Base-by-base conservation (phyloP, 2,113 vertebrate genomes). In the Tupaia tana region DNA sequence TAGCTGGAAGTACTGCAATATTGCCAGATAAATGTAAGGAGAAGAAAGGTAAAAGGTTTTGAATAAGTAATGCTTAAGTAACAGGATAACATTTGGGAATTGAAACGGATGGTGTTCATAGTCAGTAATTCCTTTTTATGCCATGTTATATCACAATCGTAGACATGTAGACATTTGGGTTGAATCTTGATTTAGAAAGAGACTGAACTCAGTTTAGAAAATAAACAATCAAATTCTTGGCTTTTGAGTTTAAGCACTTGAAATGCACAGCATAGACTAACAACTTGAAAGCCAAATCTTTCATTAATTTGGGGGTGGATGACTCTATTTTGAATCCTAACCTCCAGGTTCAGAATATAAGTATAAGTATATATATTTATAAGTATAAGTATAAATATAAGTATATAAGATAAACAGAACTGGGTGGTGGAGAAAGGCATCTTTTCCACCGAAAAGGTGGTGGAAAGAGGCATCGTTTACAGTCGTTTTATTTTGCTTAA, bases 401-500 rank as follows among this genome's bases (percentile, higher is more conserved):
- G 34, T 73, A 71, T 29, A 13, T 71, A 88, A 96, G 22, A 92
- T 69, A 70, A 92, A 67, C 7, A 67, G 59, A 52, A 22, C 5
- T n/a, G 3, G 25, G 3, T 43, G 43, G 13, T 27, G 34, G 8
- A 6, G 58, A 73, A 79, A 67, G 56, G 22, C 59, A 75, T 86
- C 34, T 89, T 79, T 80, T 66, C 14, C 27, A 31, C 15, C 43
- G n/a, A n/a, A 43, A 56, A 85, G 43, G 43, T 43, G 43, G 43
- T 43, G 43, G 43, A 6, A 6, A 43, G 43, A 43, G 43, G 43
- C 43, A 43, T 43, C 6, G 43, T 84, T 58, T 82, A 29, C 7
- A 58, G 58, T 75, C 75, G 27, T 61, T 94, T 86, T 31, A 66
- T 86, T 87, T 74, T 74, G 15, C 8, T 74, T 27, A 94, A 94